Base-by-base conservation (phyloP, 2,113 vertebrate genomes). In the Ammodytes marinus region DNA sequence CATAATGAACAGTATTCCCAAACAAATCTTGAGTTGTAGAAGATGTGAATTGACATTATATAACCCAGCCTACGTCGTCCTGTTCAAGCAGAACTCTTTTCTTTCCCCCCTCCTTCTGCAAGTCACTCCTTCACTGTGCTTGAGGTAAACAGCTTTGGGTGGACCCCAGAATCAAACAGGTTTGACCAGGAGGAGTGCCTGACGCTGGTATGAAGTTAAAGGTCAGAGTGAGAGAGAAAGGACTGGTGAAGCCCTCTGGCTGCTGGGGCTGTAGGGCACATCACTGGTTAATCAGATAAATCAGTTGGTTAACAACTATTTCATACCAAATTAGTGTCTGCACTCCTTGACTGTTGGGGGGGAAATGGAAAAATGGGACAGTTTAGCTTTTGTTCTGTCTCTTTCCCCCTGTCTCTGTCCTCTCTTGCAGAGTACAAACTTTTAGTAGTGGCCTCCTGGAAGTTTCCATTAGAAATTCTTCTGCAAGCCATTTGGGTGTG, bases 91-190 rank as follows among this genome's bases (percentile, higher is more conserved):
- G 42, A 79, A 83, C 54, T 68, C 40, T 42, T 68, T 69, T 68
- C 37, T 59, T 58, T 8, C 39, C 15, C 35, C 6, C 15, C 47
- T 46, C 17, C 74, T 49, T 74, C 43, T 19, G 14, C 14, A 9
- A 46, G 60, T 80, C 47, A 40, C 70, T 83, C 82, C 57, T 66
- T n/a, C 79, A 27, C 39, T 84, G 63, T 65, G 65, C 82, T 45
- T 3, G 40, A 79, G 80, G 84, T 82, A 79, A 90, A 88, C 74
- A 39, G 64, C 69, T 84, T 49, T 77, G 76, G 84, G 88, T 52
- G 75, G 77, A 68, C 42, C 35, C 0, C 46, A 8, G 68, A 61
- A 14, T 77, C 71, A 83, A 90, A 93, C 93, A 72, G 91, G 93
- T 94, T 89, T 52, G 80, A 88, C 93, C 70, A 57, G 92, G 45